Evolutionary conservation across 2,888 invertebrate genomes (phyloP).

Genomic region (Ormyrus labotus): DNA sequence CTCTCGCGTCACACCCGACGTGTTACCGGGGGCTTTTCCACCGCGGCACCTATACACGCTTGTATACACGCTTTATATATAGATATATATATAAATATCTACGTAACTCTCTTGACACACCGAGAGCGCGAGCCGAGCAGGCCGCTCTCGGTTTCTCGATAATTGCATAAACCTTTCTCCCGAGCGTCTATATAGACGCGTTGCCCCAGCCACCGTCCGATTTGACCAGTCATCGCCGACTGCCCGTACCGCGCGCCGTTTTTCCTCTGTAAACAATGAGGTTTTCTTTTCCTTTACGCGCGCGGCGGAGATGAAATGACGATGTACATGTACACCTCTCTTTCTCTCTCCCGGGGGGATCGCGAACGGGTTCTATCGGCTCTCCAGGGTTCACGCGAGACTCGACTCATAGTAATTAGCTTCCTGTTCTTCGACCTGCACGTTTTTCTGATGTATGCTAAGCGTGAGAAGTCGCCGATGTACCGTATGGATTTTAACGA

Average conservation of each 20-base stretch:
- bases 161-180: conserved; percentile 56
- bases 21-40: conserved; percentile 37
- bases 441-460: too few relatives aligned
- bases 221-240: conserved; percentile 50
- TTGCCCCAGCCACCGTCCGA: neutral
- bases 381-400: too few relatives aligned
- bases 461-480: too few relatives aligned
- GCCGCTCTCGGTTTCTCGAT: conserved; percentile 49
- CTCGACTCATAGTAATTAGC: too few relatives aligned
- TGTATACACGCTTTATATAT: neutral
- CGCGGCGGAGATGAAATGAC: too few relatives aligned
- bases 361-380: neutral
- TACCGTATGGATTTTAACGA: too few relatives aligned
- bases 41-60: too few relatives aligned
- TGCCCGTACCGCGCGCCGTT: neutral
- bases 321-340: too few relatives aligned
- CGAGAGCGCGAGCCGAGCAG: neutral
- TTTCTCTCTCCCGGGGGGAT: neutral
- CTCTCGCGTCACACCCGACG: conserved; percentile 34
- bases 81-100: neutral
- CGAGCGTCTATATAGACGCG: neutral
- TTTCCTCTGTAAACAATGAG: neutral
- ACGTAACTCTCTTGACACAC: conserved; percentile 45
- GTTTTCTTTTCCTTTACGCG: conserved; percentile 12
- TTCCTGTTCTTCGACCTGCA: too few relatives aligned